phyloP scores from a whole-genome alignment of 2,888 invertebrate species.

The Heteropelma amictum region DNA sequence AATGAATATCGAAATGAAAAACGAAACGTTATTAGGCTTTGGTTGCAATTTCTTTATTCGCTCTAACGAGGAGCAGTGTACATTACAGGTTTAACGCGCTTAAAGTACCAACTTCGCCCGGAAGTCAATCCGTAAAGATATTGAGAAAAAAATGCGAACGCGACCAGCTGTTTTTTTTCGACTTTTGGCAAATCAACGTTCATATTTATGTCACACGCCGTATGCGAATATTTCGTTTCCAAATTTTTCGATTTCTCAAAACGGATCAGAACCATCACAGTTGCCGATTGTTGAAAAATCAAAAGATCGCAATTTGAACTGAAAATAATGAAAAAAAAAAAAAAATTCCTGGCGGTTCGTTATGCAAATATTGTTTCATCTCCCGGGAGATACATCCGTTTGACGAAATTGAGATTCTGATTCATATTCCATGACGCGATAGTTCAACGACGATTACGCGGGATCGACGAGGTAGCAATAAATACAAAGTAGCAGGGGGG shows the following conservation, averaged over 20 bases:
- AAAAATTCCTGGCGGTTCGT: too few species aligned
- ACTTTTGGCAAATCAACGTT: conserved; percentile 1
- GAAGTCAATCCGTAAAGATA: conserved; percentile 32
- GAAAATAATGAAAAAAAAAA: too few species aligned
- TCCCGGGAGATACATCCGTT: too few species aligned
- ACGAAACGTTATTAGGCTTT: background rate
- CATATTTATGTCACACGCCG: background rate
- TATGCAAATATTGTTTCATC: too few species aligned
- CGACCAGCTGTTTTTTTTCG: conserved; percentile 5
- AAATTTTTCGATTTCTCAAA: too few species aligned
- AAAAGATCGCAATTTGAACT: too few species aligned
- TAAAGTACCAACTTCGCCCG: conserved; percentile 27
- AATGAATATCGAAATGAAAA: background rate
- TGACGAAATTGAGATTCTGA: conserved; percentile 25
- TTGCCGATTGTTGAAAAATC: too few species aligned
- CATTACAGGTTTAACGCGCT: conserved; percentile 18
- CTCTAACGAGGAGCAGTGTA: conserved; percentile 43
- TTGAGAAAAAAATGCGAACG: conserved; percentile 21
- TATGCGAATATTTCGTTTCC: background rate
- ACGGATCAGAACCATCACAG: too few species aligned
- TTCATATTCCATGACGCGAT: background rate
- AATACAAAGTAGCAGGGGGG: conserved; percentile 1
- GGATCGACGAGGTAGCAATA: conserved; percentile 3
- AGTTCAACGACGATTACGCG: background rate
- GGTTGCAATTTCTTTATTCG: conserved; percentile 41